Base-by-base conservation (phyloP, 2,797 vertebrate species). In the Aldrovandia affinis region DNA sequence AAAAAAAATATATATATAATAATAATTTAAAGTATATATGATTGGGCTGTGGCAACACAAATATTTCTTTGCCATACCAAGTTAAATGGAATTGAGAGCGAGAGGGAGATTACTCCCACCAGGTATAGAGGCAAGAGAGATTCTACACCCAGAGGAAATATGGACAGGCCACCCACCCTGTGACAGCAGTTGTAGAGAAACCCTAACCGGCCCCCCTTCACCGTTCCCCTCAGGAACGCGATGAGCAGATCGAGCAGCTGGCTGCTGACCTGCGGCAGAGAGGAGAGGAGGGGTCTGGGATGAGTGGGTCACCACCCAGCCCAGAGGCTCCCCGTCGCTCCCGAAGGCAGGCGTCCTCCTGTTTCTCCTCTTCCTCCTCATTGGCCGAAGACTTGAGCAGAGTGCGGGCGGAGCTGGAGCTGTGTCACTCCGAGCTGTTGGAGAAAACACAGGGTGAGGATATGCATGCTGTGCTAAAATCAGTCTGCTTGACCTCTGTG, bases 161-260 rank as follows among this genome's bases (percentile, higher is more conserved):
- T 50, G 47, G 47, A 50, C 47, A 50, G 47, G 47, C 47, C 6
- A 12, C 47, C 3, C 3, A 3, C 47, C 10, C 47, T 3, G 3
- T 50, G 47, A 50, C 54, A 57, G 54, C 54, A 57, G 55, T 57
- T 14, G 12, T 15, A 73, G 18, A 20, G 36, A 7, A 3, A 8
- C 9, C 5, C 30, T 8, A 25, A 25, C 39, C 14, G 6, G 59
- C 22, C 12, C 30, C 4, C 25, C 30, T 15, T 20, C 42, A 9
- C 33, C 78, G n/a, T 63, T 25, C 0, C 44, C 77, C 75, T 54
- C 80, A 99, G 98, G 96, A 97, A 80, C 95, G 96, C 1, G 98
- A 99, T 57, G 95, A 98, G 82, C 96, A 95, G 89, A 98, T 99
- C 52, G 91, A 93, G 86, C 96, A 95, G 85, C 92, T 99, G 81